Conservation (phyloP, 2,113 vertebrate species). For the Atherinomorus stipes region DNA sequence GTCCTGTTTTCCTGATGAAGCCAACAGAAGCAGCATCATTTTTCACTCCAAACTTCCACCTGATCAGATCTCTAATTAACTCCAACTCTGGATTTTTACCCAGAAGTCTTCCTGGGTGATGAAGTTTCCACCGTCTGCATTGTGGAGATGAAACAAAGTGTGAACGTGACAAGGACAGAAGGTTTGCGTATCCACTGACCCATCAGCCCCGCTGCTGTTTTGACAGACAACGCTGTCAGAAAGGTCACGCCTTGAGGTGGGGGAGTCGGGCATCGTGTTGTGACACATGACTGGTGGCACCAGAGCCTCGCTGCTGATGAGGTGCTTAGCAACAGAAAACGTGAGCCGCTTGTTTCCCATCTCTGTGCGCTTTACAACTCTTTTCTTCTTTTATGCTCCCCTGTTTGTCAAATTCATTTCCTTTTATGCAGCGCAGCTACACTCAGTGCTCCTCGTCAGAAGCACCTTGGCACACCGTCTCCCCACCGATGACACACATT, state of each 20-base stretch:
- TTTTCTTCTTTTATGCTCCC: background rate
- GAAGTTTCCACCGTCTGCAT: background rate
- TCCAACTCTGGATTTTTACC: too few species aligned
- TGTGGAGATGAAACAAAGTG: background rate
- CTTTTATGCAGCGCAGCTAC: background rate
- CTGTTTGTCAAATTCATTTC: background rate
- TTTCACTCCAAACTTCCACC: background rate
- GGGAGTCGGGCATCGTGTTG: conserved; percentile 39
- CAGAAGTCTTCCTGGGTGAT: background rate
- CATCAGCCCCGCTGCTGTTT: conserved; percentile 30
- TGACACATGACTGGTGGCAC: conserved; percentile 69
- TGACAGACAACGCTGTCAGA: conserved; percentile 62
- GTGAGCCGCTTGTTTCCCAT: conserved; percentile 13
- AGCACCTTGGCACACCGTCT: conserved; percentile 25
- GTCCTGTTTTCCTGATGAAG: too few species aligned
- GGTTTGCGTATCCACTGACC: conserved; percentile 27
- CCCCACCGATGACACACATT: conserved; percentile 59
- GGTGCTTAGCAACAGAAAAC: conserved; percentile 52
- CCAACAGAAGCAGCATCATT: too few species aligned
- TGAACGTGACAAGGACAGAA: conserved; percentile 12
- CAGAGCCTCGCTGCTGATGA: conserved; percentile 26
- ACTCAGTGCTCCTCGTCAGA: conserved; percentile 17
- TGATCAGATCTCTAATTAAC: background rate
- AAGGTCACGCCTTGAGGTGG: conserved; percentile 64
- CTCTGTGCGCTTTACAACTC: background rate